A percentile compares a stretch with the other conserved stretches of the same genome.
Conservation (phyloP, 1,140 invertebrate species). For the Fragariocoptes setiger region DNA sequence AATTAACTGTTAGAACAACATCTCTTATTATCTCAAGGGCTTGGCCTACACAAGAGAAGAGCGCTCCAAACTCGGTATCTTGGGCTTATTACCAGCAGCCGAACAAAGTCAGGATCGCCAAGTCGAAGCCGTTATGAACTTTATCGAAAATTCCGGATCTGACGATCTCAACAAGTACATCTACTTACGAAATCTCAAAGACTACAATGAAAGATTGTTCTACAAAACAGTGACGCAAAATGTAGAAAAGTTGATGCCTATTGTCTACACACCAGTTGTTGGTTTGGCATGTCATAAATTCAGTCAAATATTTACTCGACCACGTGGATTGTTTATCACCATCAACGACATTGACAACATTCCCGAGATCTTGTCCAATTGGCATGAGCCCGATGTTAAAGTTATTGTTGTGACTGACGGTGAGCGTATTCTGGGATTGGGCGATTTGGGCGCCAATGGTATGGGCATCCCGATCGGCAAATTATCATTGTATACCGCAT, state of each 20-base stretch:
- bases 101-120: conserved; percentile 13
- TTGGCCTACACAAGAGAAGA: conserved; percentile 14
- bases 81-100: conserved; percentile 14
- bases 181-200: conserved; percentile 23
- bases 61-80: conserved; percentile 13
- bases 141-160: conserved; percentile 11
- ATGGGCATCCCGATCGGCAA: conserved; percentile 90
- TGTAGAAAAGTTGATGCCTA: conserved; percentile 76
- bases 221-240: conserved; percentile 71
- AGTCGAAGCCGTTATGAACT: conserved; percentile 11
- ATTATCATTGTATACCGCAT: conserved; percentile 57
- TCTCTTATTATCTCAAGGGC: too few relatives aligned
- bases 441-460: conserved; percentile 69
- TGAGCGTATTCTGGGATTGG: conserved; percentile 66
- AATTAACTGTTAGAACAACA: too few relatives aligned
- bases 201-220: conserved; percentile 79
- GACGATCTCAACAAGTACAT: conserved; percentile 14
- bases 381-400: conserved; percentile 32
- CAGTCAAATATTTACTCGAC: conserved; percentile 66
- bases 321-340: conserved; percentile 67
- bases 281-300: conserved; percentile 88
- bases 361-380: conserved; percentile 31
- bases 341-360: conserved; percentile 60
- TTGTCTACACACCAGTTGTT: conserved; percentile 91
- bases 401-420: conserved; percentile 70